Base-by-base conservation (phyloP, 2,797 vertebrate genomes). In the Epinephelus coioides region DNA sequence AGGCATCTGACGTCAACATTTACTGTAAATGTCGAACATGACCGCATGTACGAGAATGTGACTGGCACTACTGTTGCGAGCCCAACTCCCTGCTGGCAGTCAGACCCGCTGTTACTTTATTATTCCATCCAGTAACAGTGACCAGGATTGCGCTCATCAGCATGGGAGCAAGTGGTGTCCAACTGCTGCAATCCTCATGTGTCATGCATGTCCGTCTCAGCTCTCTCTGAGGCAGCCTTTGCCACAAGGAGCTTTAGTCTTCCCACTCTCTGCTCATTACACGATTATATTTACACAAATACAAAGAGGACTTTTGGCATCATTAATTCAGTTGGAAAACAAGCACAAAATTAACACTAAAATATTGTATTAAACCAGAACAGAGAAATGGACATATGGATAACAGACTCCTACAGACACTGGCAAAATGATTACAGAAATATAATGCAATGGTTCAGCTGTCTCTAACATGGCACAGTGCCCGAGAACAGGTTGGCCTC, bases 1-100 rank as follows among this genome's bases (percentile, higher is more conserved):
- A 72, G 78, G 47, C 77, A 82, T 84, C 81, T 92, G 91, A 92
- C 91, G 88, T 88, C 82, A 84, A 62, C 83, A 84, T 85, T 84
- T 87, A 86, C 81, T 77, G 73, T 81, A 87, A 82, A 88, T 90
- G 88, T 85, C 70, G 56, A 79, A 86, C 80, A 77, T 62, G 80
- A 89, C 87, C 65, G 84, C 73, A 27, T 56, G 34, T 80, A 86
- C 82, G 59, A 78, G 64, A 80, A 67, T 17, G 55, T 68, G 55
- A 79, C 71, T 80, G 60, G 79, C 54, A 60, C 67, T 23, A 11
- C 47, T 81, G 57, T 61, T 81, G 64, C 55, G 38, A 75, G 40
- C 12, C 59, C 54, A 59, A 40, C 27, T 77, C 50, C 51, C 60
- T 65, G 64, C 66, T 67, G 62, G 57, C 55, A 47, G 70, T 64